These are phyloP conservation scores for Rhimphoctona megacephalus DNA, from an alignment of 2,888 invertebrate species.

Conservation along the genomic window DNA sequence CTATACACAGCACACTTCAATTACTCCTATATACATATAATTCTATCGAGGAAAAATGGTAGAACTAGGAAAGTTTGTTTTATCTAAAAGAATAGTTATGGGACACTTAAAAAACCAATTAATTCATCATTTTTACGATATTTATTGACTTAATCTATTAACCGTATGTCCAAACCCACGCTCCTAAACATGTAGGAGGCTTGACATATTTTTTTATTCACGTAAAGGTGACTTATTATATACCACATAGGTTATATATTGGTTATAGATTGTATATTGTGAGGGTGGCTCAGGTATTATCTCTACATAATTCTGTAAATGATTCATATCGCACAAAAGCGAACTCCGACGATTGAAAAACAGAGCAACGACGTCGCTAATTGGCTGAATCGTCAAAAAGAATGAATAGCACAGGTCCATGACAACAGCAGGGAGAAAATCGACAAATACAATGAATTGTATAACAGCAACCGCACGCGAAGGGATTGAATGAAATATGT, in stretches of 20 bases:
- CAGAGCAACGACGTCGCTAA: slow-evolving; percentile 16
- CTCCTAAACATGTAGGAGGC: neutral
- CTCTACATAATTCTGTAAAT: neutral
- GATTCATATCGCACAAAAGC: slow-evolving; percentile 10
- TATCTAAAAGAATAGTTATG: neutral
- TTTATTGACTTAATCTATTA: neutral
- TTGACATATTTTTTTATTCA: neutral
- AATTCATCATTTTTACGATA: neutral
- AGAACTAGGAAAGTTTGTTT: neutral
- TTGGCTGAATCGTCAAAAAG: slow-evolving; percentile 35
- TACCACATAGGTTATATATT: neutral
- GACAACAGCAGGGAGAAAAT: slow-evolving; percentile 17
- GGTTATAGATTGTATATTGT: neutral
- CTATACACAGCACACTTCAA: neutral
- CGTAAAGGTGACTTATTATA: neutral
- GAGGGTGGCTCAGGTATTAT: neutral
- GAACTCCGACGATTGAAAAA: slow-evolving; percentile 27
- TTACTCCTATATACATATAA: neutral
- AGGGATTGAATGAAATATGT: slow-evolving; percentile 56
- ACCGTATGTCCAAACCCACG: neutral
- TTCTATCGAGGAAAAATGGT: neutral
- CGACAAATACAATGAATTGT: slow-evolving; percentile 44
- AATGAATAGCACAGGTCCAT: slow-evolving; percentile 2
- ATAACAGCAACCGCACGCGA: slow-evolving; percentile 23
- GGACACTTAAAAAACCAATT: neutral